Base-by-base conservation (phyloP, 2,888 invertebrate genomes). In the Drosophila buzzatii region DNA sequence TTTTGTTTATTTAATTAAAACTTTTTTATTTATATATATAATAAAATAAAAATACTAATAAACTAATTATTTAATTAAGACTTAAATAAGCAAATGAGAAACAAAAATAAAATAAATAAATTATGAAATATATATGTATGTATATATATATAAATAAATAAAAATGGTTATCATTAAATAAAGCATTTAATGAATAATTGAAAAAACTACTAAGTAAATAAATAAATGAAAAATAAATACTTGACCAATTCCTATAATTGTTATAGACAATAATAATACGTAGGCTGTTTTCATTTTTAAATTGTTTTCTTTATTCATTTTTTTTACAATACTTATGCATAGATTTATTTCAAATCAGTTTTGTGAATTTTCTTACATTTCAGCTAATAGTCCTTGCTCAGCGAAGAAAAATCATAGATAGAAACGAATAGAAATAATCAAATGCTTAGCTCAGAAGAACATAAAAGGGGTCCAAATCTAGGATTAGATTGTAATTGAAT, bases 361-460 rank as follows among this genome's bases (percentile, higher is more conserved):
- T 70, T 70, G 79, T 79, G 70, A 65, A 60, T 66, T 79, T 51
- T 37, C 72, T 59, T 74, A 75, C 67, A 59, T 70, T 79, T 74
- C 73, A 79, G 75, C 86, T 83, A 82, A 71, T 82, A 85, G 85
- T 89, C 79, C 85, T 55, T 74, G 70, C 84, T 80, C 79, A 75
- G 81, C 79, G 49, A 33, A 12, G 31, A 78, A 31, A 70, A 57
- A 62, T 37, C 31, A 72, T 51, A 44, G 8, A 41, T 9, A 3
- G 41, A 58, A 62, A 52, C 67, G 64, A 72, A 67, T 70, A 61
- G 39, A 58, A 58, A 39, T 5, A 23, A 63, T 70, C 45, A 84
- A 87, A 70, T 81, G 65, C 73, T 82, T 65, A 69, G 63, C 57
- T 79, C 59, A 68, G 76, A 69, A 59, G 57, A 80, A 77, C 69